phyloP scores from a whole-genome alignment of 2,113 vertebrate genomes.

The Nothobranchius kuhntae region DNA sequence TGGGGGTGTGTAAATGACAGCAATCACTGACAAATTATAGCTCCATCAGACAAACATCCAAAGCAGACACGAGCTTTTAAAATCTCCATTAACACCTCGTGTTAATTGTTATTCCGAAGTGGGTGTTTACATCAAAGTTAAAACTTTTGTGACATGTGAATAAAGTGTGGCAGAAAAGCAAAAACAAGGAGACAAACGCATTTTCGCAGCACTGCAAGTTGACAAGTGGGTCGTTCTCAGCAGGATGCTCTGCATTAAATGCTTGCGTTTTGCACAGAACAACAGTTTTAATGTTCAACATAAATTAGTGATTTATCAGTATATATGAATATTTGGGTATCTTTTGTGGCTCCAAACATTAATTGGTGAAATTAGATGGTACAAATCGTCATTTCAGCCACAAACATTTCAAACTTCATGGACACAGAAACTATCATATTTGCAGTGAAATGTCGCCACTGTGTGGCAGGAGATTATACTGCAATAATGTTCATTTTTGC shows the following conservation, averaged over 20 bases:
- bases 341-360: no score
- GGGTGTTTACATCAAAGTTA: background rate
- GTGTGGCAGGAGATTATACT: background rate
- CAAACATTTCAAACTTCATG: background rate
- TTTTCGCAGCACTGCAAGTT: no score
- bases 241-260: no score
- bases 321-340: no score
- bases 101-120: background rate
- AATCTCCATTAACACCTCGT: background rate
- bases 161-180: no score
- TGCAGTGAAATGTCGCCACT: conserved; percentile 1
- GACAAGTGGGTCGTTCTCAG: no score
- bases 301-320: no score
- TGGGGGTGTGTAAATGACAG: conserved; percentile 42
- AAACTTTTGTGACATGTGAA: background rate
- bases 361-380: no score
- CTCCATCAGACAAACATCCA: conserved; percentile 31
- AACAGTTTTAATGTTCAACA: no score
- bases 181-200: no score
- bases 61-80: background rate
- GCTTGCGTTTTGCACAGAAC: no score
- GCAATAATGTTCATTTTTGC: background rate
- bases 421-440: background rate
- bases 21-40: conserved; percentile 55
- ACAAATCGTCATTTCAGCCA: no score